These are phyloP conservation scores for Zaprionus vittiger DNA, from an alignment of 1,140 invertebrate species.

Conservation along the genomic window DNA sequence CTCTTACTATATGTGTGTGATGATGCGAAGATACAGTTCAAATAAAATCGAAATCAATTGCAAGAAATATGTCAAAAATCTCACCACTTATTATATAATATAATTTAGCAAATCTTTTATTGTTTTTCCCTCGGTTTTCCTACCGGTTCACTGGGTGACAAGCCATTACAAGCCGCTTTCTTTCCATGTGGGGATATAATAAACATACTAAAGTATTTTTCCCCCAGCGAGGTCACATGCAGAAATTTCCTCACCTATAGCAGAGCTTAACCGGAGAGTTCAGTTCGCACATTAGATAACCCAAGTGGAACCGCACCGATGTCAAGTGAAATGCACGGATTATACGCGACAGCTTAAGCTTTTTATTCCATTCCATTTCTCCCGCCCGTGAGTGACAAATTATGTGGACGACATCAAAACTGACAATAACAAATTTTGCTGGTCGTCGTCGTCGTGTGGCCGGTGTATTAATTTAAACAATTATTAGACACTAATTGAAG, in stretches of 20 bases:
- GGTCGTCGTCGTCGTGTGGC: conserved; percentile 32
- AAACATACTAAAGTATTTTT: neutral
- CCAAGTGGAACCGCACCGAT: conserved; percentile 1
- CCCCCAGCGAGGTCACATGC: neutral
- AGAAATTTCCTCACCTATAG: conserved; percentile 1
- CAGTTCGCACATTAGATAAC: conserved; percentile 3
- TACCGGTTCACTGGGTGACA: neutral
- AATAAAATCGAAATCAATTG: conserved; percentile 27
- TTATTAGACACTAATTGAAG: conserved; percentile 73
- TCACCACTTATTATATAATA: neutral
- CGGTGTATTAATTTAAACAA: conserved; percentile 63
- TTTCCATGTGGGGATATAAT: neutral
- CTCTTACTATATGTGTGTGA: conserved; percentile 26
- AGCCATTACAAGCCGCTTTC: neutral
- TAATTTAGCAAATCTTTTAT: neutral
- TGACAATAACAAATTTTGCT: conserved; percentile 29
- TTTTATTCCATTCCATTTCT: conserved; percentile 21
- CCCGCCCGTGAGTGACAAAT: conserved; percentile 68
- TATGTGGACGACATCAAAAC: conserved; percentile 43
- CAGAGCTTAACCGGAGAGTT: neutral
- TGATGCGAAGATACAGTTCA: conserved; percentile 14
- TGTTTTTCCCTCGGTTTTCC: neutral
- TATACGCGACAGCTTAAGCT: neutral
- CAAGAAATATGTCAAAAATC: neutral
- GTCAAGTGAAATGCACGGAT: conserved; percentile 20